phyloP scores from a whole-genome alignment of 2,888 invertebrate species.

The Latrodectus elegans region DNA sequence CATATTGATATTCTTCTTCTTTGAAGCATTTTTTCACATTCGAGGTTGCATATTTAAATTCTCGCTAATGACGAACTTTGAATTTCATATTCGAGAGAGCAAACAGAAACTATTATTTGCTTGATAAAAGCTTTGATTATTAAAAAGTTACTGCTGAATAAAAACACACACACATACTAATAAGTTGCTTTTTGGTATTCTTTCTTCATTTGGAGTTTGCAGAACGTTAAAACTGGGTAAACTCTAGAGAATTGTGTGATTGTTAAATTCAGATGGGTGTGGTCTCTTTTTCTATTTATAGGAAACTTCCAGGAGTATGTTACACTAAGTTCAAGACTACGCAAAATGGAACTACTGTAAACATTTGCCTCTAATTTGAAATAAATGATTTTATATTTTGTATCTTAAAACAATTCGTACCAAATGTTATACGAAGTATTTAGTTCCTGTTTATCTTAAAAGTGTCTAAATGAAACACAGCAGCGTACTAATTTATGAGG shows the following conservation, averaged over 20 bases:
- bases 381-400: not conserved
- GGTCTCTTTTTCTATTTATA: slow-evolving; percentile 57
- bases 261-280: slow-evolving; percentile 61
- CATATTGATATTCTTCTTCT: too few species aligned
- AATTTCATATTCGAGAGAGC: not conserved
- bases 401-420: too few species aligned
- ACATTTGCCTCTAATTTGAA: slow-evolving; percentile 15
- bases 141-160: slow-evolving; percentile 10
- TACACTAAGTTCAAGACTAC: not conserved
- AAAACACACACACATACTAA: slow-evolving; percentile 36
- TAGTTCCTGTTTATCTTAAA: too few species aligned
- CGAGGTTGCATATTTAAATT: not conserved
- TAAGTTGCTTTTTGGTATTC: slow-evolving; percentile 28
- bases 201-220: slow-evolving; percentile 23
- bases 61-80: not conserved
- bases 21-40: too few species aligned
- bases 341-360: slow-evolving; percentile 36
- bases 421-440: too few species aligned
- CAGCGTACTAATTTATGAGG: too few species aligned
- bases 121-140: not conserved
- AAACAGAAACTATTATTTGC: not conserved
- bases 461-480: too few species aligned
- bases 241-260: slow-evolving; percentile 44
- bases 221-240: slow-evolving; percentile 37
- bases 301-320: not conserved